Conservation (phyloP, 1,140 invertebrate genomes). For the Eubasilissa regina region DNA sequence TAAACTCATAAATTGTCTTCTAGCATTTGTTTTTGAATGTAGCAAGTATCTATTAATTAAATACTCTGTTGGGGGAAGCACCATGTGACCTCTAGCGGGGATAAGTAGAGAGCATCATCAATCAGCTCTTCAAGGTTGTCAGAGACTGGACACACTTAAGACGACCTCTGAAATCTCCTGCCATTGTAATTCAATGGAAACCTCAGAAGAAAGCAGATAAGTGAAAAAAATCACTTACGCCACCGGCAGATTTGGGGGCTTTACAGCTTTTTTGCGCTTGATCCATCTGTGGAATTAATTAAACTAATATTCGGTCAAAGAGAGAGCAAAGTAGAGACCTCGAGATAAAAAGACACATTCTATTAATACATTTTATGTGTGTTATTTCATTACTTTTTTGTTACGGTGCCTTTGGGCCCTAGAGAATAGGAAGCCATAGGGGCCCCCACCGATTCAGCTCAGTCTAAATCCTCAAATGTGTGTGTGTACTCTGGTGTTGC, state of each 20-base stretch:
- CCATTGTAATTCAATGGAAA: slow-evolving; percentile 43
- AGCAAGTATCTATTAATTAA: background rate
- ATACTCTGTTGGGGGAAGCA: background rate
- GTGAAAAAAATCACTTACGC: slow-evolving; percentile 36
- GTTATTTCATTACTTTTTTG: too few species aligned
- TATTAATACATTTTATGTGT: too few species aligned
- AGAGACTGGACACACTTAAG: background rate
- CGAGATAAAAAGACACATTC: too few species aligned
- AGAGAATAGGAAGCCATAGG: too few species aligned
- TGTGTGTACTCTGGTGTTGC: too few species aligned
- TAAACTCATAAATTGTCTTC: too few species aligned
- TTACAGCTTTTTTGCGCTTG: slow-evolving; percentile 12
- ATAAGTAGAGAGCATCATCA: slow-evolving; percentile 47
- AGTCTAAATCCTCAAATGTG: too few species aligned
- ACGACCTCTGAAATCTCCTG: background rate
- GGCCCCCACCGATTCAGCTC: too few species aligned
- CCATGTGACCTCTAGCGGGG: slow-evolving; percentile 17
- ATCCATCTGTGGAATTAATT: background rate
- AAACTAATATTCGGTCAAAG: background rate
- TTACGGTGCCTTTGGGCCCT: too few species aligned
- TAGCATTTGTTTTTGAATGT: too few species aligned
- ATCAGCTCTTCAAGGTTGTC: slow-evolving; percentile 36
- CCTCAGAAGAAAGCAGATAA: background rate
- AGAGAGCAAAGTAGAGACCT: too few species aligned
- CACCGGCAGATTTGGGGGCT: slow-evolving; percentile 19